phyloP scores from a whole-genome alignment of 2,888 invertebrate species.

The Druceiella hillmani region DNA sequence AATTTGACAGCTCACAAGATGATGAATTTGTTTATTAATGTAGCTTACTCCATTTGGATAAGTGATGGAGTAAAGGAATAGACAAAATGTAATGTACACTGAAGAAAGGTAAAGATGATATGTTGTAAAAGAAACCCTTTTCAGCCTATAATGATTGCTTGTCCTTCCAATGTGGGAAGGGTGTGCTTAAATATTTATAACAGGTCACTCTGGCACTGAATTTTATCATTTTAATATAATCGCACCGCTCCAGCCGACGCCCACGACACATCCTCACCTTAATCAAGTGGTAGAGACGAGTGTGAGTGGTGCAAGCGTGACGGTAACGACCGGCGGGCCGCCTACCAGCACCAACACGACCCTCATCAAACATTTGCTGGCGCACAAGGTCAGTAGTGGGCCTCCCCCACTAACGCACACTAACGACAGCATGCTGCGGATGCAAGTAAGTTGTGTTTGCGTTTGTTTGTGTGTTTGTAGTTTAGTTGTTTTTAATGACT shows the following conservation, averaged over 20 bases:
- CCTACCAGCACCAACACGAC: conserved; percentile 61
- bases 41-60: too few species aligned
- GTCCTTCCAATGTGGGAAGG: too few species aligned
- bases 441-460: conserved; percentile 9
- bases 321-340: conserved; percentile 3
- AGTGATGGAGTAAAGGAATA: too few species aligned
- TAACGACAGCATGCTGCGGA: conserved; percentile 6
- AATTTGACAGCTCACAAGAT: too few species aligned
- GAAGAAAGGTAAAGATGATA: too few species aligned
- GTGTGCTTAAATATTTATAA: conserved; percentile 29
- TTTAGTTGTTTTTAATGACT: too few species aligned
- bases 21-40: too few species aligned
- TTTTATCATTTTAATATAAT: too few species aligned
- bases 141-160: too few species aligned
- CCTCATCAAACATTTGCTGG: conserved; percentile 88
- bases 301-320: conserved; percentile 15
- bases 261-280: conserved; percentile 31
- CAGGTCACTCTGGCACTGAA: too few species aligned
- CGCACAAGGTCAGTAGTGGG: conserved; percentile 80
- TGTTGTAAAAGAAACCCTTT: too few species aligned
- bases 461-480: conserved; percentile 28
- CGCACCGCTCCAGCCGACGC: conserved; percentile 26
- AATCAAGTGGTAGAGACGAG: conserved; percentile 35
- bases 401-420: conserved; percentile 40
- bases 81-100: too few species aligned